phyloP scores from a whole-genome alignment of 2,888 invertebrate species.

The Lasiommata megera region DNA sequence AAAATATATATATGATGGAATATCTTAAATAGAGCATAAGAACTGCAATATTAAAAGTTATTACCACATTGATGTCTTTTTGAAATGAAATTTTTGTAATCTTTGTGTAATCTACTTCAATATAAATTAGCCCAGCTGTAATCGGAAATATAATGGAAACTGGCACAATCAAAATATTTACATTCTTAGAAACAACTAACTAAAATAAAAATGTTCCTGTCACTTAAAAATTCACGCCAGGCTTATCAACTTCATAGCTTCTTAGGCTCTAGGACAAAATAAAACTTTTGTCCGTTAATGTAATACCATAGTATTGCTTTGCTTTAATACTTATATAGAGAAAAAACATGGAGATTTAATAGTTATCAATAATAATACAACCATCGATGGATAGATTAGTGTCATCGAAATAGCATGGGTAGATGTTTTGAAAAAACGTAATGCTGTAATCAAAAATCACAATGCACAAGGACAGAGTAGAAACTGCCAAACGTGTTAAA shows the following conservation, averaged over 20 bases:
- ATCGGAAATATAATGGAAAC: too few relatives aligned
- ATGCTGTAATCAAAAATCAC: neutral
- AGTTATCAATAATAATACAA: constrained; percentile 7
- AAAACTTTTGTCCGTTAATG: constrained; percentile 28
- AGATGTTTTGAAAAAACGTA: neutral
- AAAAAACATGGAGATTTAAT: neutral
- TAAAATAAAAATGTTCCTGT: constrained; percentile 58
- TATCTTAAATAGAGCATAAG: too few relatives aligned
- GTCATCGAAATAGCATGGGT: constrained; percentile 25
- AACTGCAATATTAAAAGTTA: too few relatives aligned
- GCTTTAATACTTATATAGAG: constrained; percentile 44
- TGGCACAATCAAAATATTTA: too few relatives aligned
- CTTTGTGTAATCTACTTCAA: too few relatives aligned
- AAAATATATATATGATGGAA: too few relatives aligned
- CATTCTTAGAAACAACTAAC: too few relatives aligned
- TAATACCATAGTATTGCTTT: constrained; percentile 58
- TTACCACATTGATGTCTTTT: too few relatives aligned
- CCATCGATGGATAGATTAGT: constrained; percentile 13
- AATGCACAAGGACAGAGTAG: neutral
- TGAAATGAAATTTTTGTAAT: too few relatives aligned
- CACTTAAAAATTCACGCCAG: constrained; percentile 40
- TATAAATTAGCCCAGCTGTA: too few relatives aligned
- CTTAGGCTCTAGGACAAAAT: constrained; percentile 44
- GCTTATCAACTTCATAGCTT: constrained; percentile 39
- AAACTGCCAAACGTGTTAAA: constrained; percentile 1